Base-by-base conservation (phyloP, 2,113 vertebrate species). In the Tetrao urogallus region DNA sequence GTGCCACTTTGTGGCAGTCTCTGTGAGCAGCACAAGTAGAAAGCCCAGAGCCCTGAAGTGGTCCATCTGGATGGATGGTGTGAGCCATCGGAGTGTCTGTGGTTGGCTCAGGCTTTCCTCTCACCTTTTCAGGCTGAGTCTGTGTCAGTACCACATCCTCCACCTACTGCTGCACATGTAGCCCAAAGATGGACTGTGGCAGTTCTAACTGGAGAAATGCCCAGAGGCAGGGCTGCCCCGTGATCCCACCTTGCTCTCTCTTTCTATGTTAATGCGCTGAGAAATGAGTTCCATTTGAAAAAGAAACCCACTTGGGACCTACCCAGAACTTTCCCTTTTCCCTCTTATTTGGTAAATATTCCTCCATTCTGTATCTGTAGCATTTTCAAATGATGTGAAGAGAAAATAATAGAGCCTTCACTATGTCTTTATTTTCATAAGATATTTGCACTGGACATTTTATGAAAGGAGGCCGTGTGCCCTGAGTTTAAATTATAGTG, bases 261-360 rank as follows among this genome's bases (percentile, higher is more conserved):
- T 58, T 74, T 71, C 67, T 77, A 6, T 81, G 43, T 40, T 91
- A 82, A 82, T 57, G n/a, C 22, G 4, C 1, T 69, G 79, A 58
- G 47, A 92, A 88, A 86, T 48, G 88, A 80, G 22, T 32, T 86
- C 52, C 13, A 40, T 71, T 92, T 88, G 38, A 61, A 81, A 91
- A 72, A 72, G 43, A 69, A 92, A 88, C 9, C 32, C 63, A n/a
- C 52, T 45, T 1, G 34, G 70, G 36, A 89, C 19, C 18, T 17
- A 81, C 30, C 57, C 91, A 69, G 83, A 92, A 91, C 57, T 36
- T 85, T 87, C 81, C 38, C 17, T 92, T 90, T 90, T 38, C 69
- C 72, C 80, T 38, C 56, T 88, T 64, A 65, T 43, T 83, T 72
- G 13, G 20, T 54, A 90, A 71, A 72, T 74, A 20, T 90, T 92